phyloP scores from a whole-genome alignment of 2,888 invertebrate species.

The Diaphora mendica region DNA sequence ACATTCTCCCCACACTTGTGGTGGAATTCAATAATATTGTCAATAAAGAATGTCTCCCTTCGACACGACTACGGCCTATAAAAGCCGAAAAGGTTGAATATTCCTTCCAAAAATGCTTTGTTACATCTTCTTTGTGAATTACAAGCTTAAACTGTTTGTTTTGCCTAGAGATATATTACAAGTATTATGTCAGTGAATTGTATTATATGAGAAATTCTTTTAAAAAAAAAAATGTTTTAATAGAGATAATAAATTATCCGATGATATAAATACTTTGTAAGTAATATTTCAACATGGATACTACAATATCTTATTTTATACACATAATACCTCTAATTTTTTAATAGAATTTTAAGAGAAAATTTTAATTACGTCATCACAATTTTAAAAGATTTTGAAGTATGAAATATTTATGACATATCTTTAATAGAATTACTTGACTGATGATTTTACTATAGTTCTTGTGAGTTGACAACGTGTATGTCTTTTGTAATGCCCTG shows the following conservation, averaged over 20 bases:
- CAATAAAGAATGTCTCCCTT: constrained; percentile 60
- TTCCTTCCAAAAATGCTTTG: constrained; percentile 49
- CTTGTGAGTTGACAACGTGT: not conserved
- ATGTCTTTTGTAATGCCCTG: not conserved
- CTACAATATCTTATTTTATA: not conserved
- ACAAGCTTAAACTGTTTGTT: constrained; percentile 23
- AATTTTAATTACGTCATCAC: not conserved
- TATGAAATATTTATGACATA: not conserved
- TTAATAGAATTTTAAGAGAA: not conserved
- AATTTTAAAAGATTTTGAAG: not conserved
- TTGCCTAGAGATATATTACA: not conserved
- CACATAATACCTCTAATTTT: not conserved
- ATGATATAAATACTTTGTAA: not conserved
- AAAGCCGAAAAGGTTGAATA: constrained; percentile 48
- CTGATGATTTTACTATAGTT: no score
- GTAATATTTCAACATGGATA: not conserved
- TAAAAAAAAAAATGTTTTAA: no score
- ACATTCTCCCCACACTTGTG: constrained; percentile 52
- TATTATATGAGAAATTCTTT: not conserved
- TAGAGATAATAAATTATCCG: no score
- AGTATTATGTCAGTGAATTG: constrained; percentile 24
- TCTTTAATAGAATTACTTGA: no score
- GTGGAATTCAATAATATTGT: constrained; percentile 71
- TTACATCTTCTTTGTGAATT: constrained; percentile 33
- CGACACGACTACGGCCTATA: constrained; percentile 47